Evolutionary conservation across 1,140 invertebrate species (phyloP).

Genomic region (Eupristina koningsbergeri): DNA sequence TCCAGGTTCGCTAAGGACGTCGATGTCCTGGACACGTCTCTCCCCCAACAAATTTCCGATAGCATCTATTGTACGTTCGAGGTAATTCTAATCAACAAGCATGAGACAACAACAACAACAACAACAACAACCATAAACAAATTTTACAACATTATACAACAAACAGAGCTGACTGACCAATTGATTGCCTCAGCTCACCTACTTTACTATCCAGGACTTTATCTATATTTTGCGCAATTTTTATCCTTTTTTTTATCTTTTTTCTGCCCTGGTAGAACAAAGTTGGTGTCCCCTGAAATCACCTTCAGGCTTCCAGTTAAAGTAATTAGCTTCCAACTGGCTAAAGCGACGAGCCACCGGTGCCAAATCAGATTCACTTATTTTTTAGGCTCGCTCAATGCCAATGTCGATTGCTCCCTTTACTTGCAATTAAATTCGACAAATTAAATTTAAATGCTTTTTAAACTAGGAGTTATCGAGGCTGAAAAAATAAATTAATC

Average conservation of each 20-base stretch:
- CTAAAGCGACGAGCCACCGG: neutral
- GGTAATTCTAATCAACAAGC: conserved; percentile 75
- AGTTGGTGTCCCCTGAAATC: neutral
- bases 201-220: no score
- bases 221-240: neutral
- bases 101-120: conserved; percentile 4
- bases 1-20: conserved; percentile 89
- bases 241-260: conserved; percentile 21
- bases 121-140: neutral
- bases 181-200: no score
- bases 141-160: no score
- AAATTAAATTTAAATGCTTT: neutral
- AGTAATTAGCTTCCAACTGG: neutral
- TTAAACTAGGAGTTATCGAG: neutral
- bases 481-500: neutral
- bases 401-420: neutral
- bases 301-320: neutral
- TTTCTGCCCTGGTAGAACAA: conserved; percentile 29
- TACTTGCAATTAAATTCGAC: neutral
- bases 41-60: conserved; percentile 82
- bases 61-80: conserved; percentile 85
- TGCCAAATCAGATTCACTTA: neutral
- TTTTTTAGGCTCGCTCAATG: neutral
- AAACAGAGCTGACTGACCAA: no score
- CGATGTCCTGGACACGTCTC: conserved; percentile 81